phyloP scores from a whole-genome alignment of 1,140 invertebrate genomes.

The silkworm (Bombyx mori) region DNA sequence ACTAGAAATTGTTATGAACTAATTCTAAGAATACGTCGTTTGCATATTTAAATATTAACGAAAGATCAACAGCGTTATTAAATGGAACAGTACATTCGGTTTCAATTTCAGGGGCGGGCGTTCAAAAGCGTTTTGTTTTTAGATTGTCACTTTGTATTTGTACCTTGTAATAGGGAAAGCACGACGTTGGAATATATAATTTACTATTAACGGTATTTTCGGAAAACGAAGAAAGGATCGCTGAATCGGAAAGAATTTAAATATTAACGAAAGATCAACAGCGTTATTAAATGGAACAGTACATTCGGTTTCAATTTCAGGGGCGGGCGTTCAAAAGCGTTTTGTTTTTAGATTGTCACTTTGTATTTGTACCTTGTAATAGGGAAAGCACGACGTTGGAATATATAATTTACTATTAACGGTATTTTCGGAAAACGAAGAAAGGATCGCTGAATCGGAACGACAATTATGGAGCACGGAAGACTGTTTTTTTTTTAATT shows the following conservation, averaged over 20 bases:
- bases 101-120: conserved; percentile 25
- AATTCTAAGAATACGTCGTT: too few species aligned
- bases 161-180: conserved; percentile 44
- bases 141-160: conserved; percentile 45
- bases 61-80: conserved; percentile 7
- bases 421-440: conserved; percentile 5
- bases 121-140: conserved; percentile 40
- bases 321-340: conserved; percentile 23
- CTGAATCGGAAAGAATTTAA: conserved; percentile 10
- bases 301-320: conserved; percentile 29
- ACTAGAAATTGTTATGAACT: too few species aligned
- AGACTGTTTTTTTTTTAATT: not conserved
- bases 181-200: conserved; percentile 42
- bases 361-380: conserved; percentile 52
- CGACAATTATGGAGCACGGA: conserved; percentile 1
- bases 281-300: conserved; percentile 10
- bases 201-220: conserved; percentile 18
- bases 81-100: conserved; percentile 17
- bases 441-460: conserved; percentile 9
- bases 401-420: conserved; percentile 31
- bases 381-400: conserved; percentile 38
- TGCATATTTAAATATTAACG: not conserved
- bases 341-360: conserved; percentile 46
- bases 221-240: conserved; percentile 4
- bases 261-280: conserved; percentile 3